Evolutionary conservation across 2,113 vertebrate genomes (phyloP).

Genomic region (Ploceus nigricollis): DNA sequence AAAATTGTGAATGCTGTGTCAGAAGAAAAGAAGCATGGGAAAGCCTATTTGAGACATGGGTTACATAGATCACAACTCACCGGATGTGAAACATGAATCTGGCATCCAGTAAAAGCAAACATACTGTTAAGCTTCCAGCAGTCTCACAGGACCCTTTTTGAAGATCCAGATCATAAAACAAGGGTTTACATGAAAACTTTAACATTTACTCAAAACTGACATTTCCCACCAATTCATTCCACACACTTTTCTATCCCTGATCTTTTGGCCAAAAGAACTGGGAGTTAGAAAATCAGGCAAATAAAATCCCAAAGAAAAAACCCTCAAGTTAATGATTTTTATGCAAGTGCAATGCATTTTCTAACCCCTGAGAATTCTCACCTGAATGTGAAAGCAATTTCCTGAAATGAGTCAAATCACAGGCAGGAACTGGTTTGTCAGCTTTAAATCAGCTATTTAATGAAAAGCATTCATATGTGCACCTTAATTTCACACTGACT

Average conservation of each 20-base stretch:
- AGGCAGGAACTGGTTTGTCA: background rate
- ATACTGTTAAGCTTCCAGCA: background rate
- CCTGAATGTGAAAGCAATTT: background rate
- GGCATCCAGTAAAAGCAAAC: background rate
- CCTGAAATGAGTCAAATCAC: background rate
- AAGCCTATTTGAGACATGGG: background rate
- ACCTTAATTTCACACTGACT: background rate
- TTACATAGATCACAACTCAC: background rate
- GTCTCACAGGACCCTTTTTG: background rate
- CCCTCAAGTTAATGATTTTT: background rate
- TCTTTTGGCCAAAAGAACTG: background rate
- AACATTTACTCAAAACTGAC: background rate
- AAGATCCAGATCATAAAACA: background rate
- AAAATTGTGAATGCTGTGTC: background rate
- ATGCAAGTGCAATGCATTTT: background rate
- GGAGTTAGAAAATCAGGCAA: background rate
- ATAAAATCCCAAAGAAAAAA: background rate
- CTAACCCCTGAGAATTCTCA: background rate
- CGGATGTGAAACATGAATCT: background rate
- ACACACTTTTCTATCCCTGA: fast-evolving
- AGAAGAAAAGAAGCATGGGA: background rate
- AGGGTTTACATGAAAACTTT: background rate
- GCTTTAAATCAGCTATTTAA: background rate
- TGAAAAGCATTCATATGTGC: fast-evolving
- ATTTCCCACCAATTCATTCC: background rate